These are phyloP conservation scores for Syngnathus floridae DNA, from an alignment of 2,113 vertebrate genomes.

Conservation along the genomic window DNA sequence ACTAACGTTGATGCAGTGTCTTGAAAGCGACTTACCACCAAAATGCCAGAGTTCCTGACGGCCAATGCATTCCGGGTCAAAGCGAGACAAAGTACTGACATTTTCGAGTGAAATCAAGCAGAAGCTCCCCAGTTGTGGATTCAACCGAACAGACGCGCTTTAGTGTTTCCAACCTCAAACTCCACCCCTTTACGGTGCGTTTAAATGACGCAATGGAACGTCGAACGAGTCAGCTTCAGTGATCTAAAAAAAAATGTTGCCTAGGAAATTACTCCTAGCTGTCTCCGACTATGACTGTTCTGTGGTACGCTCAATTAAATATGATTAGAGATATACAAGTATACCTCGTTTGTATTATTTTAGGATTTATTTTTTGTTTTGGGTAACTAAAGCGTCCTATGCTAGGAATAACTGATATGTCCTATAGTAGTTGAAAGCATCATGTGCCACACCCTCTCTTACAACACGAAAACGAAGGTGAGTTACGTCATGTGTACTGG, in stretches of 20 bases:
- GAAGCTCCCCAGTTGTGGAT: neutral
- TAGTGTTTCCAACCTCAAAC: neutral
- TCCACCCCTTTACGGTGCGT: constrained; percentile 11
- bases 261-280: neutral
- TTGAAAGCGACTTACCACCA: constrained; percentile 46
- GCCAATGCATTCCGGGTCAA: constrained; percentile 43
- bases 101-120: constrained; percentile 18
- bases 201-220: neutral
- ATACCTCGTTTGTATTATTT: neutral
- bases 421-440: constrained; percentile 13
- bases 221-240: neutral
- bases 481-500: constrained; percentile 19
- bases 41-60: constrained; percentile 26
- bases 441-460: constrained; percentile 24
- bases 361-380: neutral
- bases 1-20: neutral
- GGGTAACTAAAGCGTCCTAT: neutral
- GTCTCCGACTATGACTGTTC: neutral
- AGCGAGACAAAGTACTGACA: constrained; percentile 36
- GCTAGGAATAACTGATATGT: neutral
- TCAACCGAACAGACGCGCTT: neutral
- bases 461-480: constrained; percentile 28
- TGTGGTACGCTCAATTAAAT: neutral
- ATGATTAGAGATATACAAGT: no score
- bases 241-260: neutral